Base-by-base conservation (phyloP, 2,888 invertebrate species). In the Frankliniella fusca region DNA sequence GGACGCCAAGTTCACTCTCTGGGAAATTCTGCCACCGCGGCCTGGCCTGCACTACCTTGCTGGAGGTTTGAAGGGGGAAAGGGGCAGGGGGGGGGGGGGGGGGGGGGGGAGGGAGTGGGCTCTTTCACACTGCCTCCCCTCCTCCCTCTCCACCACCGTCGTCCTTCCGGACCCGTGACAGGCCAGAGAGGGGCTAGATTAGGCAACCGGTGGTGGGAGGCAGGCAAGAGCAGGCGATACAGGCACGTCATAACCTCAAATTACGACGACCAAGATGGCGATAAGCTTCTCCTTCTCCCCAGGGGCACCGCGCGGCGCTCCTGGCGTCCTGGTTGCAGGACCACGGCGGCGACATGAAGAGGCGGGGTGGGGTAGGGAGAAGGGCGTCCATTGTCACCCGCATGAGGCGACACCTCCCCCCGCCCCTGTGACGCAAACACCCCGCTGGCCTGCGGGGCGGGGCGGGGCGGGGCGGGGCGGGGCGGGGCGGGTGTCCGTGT, bases 1-100 rank as follows among this genome's bases (percentile, higher is more conserved):
- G 70, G 70, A 70, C 70, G 70, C 70, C 70, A 70, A 70, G 70
- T 70, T 70, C 70, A 70, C 23, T 70, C 70, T 70, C 70, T 70
- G 70, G 70, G 70, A 70, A 70, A 70, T 70, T 70, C 70, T n/a
- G 70, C 70, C n/a, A 3, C 54, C 54, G 23, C 18, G 20, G 65
- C 65, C 70, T 23, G n/a, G n/a, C 5, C 23, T 11, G 5, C 70
- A 23, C 9, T 23, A 23, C 70, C 70, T 23, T 23, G 20, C 70
- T 23, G n/a, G 11, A 20, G 70, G n/a, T 7, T 15, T 11, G 15
- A 18, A 54, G 15, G 15, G 54, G 54, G 54, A 54, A 54, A 54
- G 54, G 15, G 54, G 54, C 54, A 11, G 18, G 18, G 54, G 15
- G 54, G 11, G 54, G 54, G 15, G 54, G 54, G 15, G n/a, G n/a